Evolutionary conservation across 1,140 invertebrate species (phyloP), one percentile per base, ranked within the genome.

Genomic region (Ceratosolen solmsi): DNA sequence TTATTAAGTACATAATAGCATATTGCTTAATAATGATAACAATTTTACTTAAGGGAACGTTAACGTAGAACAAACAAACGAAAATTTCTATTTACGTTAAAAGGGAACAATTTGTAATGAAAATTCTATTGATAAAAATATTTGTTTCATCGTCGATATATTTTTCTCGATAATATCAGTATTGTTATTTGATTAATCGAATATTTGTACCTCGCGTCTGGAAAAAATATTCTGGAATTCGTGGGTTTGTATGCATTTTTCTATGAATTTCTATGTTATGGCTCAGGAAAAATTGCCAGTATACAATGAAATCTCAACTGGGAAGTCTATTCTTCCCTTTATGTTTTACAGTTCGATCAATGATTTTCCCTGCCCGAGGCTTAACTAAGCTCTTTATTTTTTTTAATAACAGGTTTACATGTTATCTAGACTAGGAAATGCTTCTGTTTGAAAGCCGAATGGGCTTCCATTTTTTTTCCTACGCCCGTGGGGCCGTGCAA

Each of bases 351-450:
- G 15, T 5, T 22, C 1, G 17, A 68, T 56, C 51, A 20, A 41
- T 27, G 73, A 71, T 71, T 70, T 58, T 27, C 63, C 51, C 7
- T 82, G 60, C 46, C 49, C 65, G 17, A 20, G 30, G 17, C 38
- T 80, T 56, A 80, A 63, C 70, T 46, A 73, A 80, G 38, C 70
- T 74, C 58, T 25, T 74, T 51, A 54, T 7, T 51, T 65, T n/a
- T n/a, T 65, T 70, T 75, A 65, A 80, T 77, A 63, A 65, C 60
- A 65, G 4, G n/a, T 36, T 65, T 36, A 36, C n/a, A 36, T 36
- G 9, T 73, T 54, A 73, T 54, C 41, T 20, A 33, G 13, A 33
- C 33, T 20, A 33, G 25, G 13, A 58, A 74, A 74, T 41, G 22
- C 46, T 77, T 41, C 33, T 77, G 22, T 49, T 77, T 65, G 25